phyloP scores from a whole-genome alignment of 2,888 invertebrate genomes.

The Actias luna region DNA sequence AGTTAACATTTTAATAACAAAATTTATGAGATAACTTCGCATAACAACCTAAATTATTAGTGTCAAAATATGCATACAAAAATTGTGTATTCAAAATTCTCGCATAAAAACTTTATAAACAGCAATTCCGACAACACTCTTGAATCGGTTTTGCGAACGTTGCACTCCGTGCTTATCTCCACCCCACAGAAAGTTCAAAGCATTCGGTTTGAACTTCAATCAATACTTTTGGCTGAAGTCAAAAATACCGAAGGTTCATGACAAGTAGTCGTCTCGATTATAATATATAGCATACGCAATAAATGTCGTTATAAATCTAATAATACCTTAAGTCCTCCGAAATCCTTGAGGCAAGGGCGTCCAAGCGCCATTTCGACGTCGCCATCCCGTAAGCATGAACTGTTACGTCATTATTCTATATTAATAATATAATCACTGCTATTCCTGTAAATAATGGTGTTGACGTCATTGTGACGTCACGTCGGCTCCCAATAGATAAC shows the following conservation, averaged over 20 bases:
- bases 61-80: not conserved
- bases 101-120: not conserved
- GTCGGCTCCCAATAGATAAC: not conserved
- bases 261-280: not conserved
- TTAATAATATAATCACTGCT: not conserved
- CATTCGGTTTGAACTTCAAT: not conserved
- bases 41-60: not conserved
- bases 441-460: not conserved
- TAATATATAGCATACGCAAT: not conserved
- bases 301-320: not conserved
- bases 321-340: not conserved
- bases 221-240: not conserved
- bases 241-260: not conserved
- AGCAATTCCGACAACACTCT: not conserved
- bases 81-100: not conserved
- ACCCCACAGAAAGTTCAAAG: not conserved
- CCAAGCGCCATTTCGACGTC: not conserved
- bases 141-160: not conserved
- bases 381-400: not conserved
- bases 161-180: not conserved
- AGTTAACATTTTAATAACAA: not conserved
- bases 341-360: constrained; percentile 5
- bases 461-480: not conserved
- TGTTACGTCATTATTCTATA: not conserved
- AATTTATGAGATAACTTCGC: not conserved